Base-by-base conservation (phyloP, 2,113 vertebrate species). In the Siphamia tubifer region DNA sequence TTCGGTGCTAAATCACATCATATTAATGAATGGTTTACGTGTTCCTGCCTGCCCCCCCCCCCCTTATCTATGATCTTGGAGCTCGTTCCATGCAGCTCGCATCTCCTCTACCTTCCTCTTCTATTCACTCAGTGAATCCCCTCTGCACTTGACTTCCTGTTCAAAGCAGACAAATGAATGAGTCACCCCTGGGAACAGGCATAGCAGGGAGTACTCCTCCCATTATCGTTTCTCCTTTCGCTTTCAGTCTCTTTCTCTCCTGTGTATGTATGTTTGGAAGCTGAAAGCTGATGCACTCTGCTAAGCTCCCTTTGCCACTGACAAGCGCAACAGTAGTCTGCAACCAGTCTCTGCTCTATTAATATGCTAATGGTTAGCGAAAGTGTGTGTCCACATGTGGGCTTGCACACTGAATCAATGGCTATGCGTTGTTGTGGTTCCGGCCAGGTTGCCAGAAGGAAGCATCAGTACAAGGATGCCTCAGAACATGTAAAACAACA, bases 401-500 rank as follows among this genome's bases (percentile, higher is more conserved):
- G 25, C n/a, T 6, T 9, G 16, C 36, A 5, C 48, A 32, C 19
- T 55, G 38, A 79, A 82, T 87, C 77, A 77, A 70, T 84, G 68
- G 55, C 57, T 40, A 2, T n/a, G 57, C 49, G 13, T 53, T 44
- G 47, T 71, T 11, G 74, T 24, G 66, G 69, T 83, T 88, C 85
- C 78, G 83, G 77, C 52, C 63, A 77, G 83, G 79, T 77, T 81
- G 45, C 51, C 81, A 64, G 53, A 83, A 60, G 77, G 77, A 79
- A 65, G 81, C 77, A 31, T 71, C 70, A 77, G 68, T 45, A 88
- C 87, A 86, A 88, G 72, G 84, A 83, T 47, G 62, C 60, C 80
- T 84, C 79, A 81, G 75, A 88, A 68, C 57, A 74, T 69, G 42
- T 30, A 43, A 77, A 80, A 87, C 86, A 86, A 86, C 81, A 63